Conservation (phyloP, 2,888 invertebrate genomes). For the Dromius quadrimaculatus region DNA sequence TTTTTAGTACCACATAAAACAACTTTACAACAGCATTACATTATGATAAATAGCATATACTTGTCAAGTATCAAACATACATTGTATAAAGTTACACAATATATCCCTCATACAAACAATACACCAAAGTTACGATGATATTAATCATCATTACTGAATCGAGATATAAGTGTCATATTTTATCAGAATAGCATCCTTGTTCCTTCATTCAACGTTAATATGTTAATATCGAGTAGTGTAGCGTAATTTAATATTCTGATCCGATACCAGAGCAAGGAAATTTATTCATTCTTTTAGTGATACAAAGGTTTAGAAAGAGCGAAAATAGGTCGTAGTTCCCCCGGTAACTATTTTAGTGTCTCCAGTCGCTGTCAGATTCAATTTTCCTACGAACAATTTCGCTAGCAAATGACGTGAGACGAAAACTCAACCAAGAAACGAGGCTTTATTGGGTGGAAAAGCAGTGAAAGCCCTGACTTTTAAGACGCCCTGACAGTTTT, state of each 20-base stretch:
- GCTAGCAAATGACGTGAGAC: conserved; percentile 35
- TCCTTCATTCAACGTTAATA: too few species aligned
- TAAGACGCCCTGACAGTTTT: conserved; percentile 8
- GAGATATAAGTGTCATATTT: not conserved
- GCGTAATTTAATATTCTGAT: not conserved
- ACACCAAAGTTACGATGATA: conserved; percentile 19
- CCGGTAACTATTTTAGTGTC: conserved; percentile 15
- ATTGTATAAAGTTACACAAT: conserved; percentile 29
- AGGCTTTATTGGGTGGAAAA: conserved; percentile 42
- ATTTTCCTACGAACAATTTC: conserved; percentile 34
- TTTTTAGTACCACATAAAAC: too few species aligned
- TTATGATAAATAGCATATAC: conserved; percentile 9
- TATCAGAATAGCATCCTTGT: not conserved
- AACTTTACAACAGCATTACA: not conserved
- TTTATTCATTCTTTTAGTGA: conserved; percentile 25
- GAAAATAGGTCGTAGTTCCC: conserved; percentile 13
- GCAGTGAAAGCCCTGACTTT: conserved; percentile 27
- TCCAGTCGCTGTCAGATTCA: conserved; percentile 6
- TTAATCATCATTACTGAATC: conserved; percentile 26
- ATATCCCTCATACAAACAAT: conserved; percentile 11
- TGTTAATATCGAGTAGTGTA: not conserved
- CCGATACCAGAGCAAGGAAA: not conserved
- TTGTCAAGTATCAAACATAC: conserved; percentile 22
- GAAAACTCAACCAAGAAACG: conserved; percentile 43
- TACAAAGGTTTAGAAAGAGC: not conserved